Conservation (phyloP, 2,797 vertebrate genomes). For the Dendrocincla fuliginosa region DNA sequence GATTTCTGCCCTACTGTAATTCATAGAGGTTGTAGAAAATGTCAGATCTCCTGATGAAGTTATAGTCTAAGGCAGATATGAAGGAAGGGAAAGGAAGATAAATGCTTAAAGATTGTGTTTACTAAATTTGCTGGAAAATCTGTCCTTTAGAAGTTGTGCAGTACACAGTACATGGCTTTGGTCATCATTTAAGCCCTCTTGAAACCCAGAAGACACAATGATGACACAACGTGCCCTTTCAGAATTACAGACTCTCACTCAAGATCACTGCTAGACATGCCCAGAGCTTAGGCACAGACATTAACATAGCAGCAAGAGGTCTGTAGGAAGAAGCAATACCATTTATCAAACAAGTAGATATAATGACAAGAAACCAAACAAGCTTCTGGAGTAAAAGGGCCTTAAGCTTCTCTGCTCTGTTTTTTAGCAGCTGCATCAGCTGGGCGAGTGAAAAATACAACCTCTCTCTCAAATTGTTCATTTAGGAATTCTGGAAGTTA, state of each 20-base stretch:
- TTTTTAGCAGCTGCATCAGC: background rate
- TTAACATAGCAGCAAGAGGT: slow-evolving; percentile 35
- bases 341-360: background rate
- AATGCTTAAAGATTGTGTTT: background rate
- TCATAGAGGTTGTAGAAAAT: background rate
- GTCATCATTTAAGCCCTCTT: background rate
- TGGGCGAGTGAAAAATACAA: background rate
- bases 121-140: background rate
- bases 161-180: background rate
- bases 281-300: background rate
- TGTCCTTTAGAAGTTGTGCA: background rate
- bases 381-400: background rate
- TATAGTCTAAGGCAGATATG: background rate
- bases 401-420: background rate
- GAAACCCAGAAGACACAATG: background rate
- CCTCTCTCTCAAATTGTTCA: background rate
- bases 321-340: background rate
- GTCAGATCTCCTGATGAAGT: background rate
- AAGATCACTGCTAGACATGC: background rate
- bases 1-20: background rate
- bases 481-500: background rate
- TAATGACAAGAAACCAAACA: background rate
- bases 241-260: slow-evolving; percentile 5
- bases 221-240: background rate
- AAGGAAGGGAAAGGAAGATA: background rate